These are phyloP conservation scores for Uropetala carovei DNA, from an alignment of 2,888 invertebrate species.

Conservation along the genomic window DNA sequence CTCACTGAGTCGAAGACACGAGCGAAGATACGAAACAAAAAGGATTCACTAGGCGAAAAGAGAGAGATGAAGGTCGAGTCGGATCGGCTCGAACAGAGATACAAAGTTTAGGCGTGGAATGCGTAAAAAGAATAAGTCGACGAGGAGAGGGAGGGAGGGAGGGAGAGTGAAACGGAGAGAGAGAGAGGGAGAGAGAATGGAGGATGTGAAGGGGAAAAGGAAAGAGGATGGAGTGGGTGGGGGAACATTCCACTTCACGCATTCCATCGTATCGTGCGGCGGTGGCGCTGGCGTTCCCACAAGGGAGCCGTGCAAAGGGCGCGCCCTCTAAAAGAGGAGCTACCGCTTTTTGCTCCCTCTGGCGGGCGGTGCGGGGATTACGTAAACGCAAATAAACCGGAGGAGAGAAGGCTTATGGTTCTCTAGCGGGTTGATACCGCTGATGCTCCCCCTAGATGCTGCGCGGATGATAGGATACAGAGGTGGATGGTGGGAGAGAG, in stretches of 20 bases:
- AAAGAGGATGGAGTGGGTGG: too few species aligned
- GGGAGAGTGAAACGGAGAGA: not conserved
- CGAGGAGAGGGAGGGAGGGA: not conserved
- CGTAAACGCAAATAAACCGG: conserved; percentile 36
- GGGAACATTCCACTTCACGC: not conserved
- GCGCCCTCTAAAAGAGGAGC: not conserved
- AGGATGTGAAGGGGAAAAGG: too few species aligned
- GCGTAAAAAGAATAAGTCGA: not conserved
- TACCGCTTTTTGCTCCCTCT: conserved; percentile 27
- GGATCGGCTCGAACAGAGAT: not conserved
- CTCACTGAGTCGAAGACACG: not conserved
- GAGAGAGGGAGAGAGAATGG: not conserved
- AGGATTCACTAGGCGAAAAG: not conserved
- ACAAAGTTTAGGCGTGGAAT: not conserved
- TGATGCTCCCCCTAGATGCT: not conserved
- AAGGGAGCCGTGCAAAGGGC: not conserved
- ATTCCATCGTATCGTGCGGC: not conserved
- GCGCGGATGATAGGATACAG: not conserved
- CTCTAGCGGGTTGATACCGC: conserved; percentile 29
- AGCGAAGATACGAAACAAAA: not conserved
- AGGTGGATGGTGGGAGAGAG: too few species aligned
- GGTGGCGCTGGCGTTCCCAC: conserved; percentile 1
- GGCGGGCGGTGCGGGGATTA: not conserved
- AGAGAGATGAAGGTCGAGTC: not conserved
- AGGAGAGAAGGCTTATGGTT: conserved; percentile 3